phyloP scores from a whole-genome alignment of 2,797 vertebrate species.

The Sebastes matsubarae region DNA sequence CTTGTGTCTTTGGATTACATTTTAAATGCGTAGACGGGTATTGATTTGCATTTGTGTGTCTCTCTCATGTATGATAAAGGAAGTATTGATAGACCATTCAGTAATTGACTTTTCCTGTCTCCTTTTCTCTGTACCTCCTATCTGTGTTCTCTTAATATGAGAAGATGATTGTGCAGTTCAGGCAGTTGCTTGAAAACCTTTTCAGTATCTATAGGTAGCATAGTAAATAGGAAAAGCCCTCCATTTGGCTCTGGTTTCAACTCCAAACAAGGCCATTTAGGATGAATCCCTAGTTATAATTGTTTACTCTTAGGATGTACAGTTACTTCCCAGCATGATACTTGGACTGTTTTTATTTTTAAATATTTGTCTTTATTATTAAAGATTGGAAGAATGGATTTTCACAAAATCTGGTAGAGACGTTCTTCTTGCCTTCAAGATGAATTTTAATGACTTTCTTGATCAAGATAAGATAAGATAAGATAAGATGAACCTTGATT shows the following conservation, averaged over 20 bases:
- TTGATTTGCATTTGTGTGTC: background rate
- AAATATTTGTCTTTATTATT: too few relatives aligned
- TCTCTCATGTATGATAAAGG: background rate
- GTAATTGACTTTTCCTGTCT: background rate
- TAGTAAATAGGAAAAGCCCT: background rate
- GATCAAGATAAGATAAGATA: background rate
- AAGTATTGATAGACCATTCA: background rate
- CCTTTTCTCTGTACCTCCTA: background rate
- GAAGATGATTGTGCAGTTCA: background rate
- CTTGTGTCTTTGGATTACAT: background rate
- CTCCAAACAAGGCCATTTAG: background rate
- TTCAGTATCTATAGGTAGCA: background rate
- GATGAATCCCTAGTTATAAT: background rate
- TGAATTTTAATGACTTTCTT: background rate
- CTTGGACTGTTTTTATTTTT: too few relatives aligned
- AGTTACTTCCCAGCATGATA: background rate
- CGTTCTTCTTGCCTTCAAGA: background rate
- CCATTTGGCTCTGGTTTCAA: background rate
- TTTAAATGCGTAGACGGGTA: background rate
- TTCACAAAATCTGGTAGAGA: background rate
- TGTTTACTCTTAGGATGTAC: background rate
- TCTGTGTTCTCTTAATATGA: background rate
- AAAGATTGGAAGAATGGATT: background rate
- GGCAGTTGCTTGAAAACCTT: conserved; percentile 42
- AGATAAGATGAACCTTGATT: too few relatives aligned